Conservation (phyloP, 2,797 vertebrate genomes). For the Petrocephalus sullivani region DNA sequence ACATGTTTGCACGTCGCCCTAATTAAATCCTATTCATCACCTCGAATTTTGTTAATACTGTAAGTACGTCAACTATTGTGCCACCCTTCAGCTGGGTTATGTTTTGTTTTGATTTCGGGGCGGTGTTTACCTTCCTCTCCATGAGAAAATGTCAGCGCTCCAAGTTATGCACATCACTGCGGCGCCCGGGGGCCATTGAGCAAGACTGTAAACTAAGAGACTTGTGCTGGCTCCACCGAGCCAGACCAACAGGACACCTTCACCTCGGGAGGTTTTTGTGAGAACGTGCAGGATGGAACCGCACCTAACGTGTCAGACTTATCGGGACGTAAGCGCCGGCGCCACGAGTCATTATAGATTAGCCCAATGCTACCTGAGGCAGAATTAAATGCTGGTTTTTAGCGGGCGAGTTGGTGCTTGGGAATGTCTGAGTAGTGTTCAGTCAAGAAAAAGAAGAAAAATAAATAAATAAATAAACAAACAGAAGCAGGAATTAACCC, state of each 20-base stretch:
- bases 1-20: slow-evolving; percentile 8
- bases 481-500: background rate
- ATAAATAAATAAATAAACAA: background rate
- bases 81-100: background rate
- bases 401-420: background rate
- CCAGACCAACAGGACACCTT: background rate
- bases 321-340: background rate
- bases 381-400: background rate
- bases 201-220: background rate
- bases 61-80: background rate
- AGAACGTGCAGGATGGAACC: background rate
- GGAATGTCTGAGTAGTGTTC: background rate
- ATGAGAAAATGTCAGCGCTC: slow-evolving; percentile 19
- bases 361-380: background rate
- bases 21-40: slow-evolving; percentile 11
- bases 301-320: background rate
- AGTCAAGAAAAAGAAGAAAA: background rate
- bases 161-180: background rate
- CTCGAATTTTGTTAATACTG: background rate
- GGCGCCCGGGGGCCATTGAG: background rate
- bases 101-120: slow-evolving; percentile 21
- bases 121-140: slow-evolving; percentile 6
- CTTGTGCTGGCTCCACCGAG: background rate
- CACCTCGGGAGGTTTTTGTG: background rate
- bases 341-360: background rate